phyloP scores from a whole-genome alignment of 1,140 invertebrate genomes.

The Luehdorfia chinensis region DNA sequence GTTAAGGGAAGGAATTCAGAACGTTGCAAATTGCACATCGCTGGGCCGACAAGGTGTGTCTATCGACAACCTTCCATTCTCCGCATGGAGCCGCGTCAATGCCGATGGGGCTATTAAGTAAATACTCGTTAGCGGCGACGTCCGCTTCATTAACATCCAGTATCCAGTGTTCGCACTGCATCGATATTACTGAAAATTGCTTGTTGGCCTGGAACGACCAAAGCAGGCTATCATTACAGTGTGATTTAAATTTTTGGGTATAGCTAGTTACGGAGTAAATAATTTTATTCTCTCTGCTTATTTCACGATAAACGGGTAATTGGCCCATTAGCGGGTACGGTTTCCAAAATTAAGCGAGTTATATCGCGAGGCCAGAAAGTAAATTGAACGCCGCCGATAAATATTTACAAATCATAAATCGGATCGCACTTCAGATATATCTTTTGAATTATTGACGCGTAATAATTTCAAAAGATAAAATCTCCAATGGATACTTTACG shows the following conservation, averaged over 20 bases:
- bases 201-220: no score
- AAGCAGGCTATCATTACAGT: no score
- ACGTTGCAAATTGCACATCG: constrained; percentile 37
- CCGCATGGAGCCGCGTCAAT: constrained; percentile 46
- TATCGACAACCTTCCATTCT: constrained; percentile 68
- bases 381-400: constrained; percentile 46
- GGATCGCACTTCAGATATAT: constrained; percentile 24
- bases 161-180: constrained; percentile 39
- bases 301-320: no score
- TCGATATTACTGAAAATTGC: no score
- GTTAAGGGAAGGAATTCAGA: constrained; percentile 46
- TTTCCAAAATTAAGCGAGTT: no score
- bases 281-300: no score
- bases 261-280: no score
- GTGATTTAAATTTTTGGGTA: no score
- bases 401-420: constrained; percentile 56
- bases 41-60: constrained; percentile 44
- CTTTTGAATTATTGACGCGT: constrained; percentile 17
- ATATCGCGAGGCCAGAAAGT: constrained; percentile 18
- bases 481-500: constrained; percentile 27
- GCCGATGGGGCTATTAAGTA: constrained; percentile 55
- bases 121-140: constrained; percentile 4
- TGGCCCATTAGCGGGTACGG: no score
- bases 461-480: constrained; percentile 28
- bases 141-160: constrained; percentile 37